Evolutionary conservation across 2,888 invertebrate species (phyloP).

Genomic region (Drosophila aldrichi): DNA sequence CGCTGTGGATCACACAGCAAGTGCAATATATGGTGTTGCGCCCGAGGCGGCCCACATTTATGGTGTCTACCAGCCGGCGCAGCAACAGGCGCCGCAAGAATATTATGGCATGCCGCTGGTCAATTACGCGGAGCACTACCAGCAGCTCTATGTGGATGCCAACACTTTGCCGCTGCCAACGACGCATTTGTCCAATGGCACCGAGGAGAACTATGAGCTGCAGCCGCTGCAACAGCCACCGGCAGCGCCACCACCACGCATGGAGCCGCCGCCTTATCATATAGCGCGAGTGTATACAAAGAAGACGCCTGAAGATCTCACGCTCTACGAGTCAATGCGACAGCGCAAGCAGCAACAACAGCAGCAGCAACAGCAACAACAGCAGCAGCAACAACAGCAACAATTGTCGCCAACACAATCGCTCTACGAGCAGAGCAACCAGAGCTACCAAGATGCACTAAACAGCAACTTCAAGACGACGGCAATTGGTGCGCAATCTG

Average conservation of each 20-base stretch:
- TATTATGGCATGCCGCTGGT: constrained; percentile 70
- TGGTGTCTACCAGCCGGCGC: constrained; percentile 64
- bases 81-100: constrained; percentile 47
- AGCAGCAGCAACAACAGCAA: constrained; percentile 44
- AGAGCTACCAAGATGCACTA: constrained; percentile 62
- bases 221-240: constrained; percentile 57
- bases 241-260: constrained; percentile 61
- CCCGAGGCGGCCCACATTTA: constrained; percentile 60
- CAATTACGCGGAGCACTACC: constrained; percentile 70
- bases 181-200: constrained; percentile 65
- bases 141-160: constrained; percentile 68
- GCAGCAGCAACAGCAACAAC: constrained; percentile 35
- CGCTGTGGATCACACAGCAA: constrained; percentile 66
- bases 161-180: constrained; percentile 59
- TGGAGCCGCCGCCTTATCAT: constrained; percentile 92
- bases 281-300: constrained; percentile 93
- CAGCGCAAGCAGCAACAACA: constrained; percentile 73
- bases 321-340: constrained; percentile 82
- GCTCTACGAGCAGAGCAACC: constrained; percentile 39
- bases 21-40: constrained; percentile 69
- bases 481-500: constrained; percentile 61
- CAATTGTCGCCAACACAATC: constrained; percentile 22
- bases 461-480: constrained; percentile 75
- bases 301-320: constrained; percentile 86
- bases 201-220: constrained; percentile 61